Percentiles rank a stretch among this genome's conserved stretches.
Evolutionary conservation across 2,797 vertebrate species (phyloP).

Genomic region (Malacoctenus gilli): DNA sequence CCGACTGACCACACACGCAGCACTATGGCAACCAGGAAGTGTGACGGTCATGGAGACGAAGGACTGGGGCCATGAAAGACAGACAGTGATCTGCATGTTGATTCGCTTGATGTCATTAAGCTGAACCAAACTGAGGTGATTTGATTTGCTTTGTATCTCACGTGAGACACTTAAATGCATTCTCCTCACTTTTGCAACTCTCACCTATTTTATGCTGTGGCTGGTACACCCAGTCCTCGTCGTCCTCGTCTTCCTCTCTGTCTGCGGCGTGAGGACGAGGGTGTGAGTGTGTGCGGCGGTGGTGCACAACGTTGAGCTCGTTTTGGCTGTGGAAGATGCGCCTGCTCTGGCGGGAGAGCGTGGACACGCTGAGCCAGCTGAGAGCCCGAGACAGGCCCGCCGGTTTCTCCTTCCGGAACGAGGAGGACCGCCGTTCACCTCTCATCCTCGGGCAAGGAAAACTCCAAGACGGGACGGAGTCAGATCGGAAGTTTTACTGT

Average conservation of each 20-base stretch:
- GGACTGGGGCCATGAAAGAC: slow-evolving; percentile 72
- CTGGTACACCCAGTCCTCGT: slow-evolving; percentile 87
- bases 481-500: slow-evolving; percentile 4
- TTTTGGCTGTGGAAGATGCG: slow-evolving; percentile 92
- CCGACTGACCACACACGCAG: slow-evolving; percentile 17
- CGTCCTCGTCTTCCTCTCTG: slow-evolving; percentile 73
- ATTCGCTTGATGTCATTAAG: no score
- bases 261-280: slow-evolving; percentile 51
- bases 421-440: slow-evolving; percentile 86
- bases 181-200: slow-evolving; percentile 25
- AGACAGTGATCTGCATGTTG: slow-evolving; percentile 59
- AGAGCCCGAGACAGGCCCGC: slow-evolving; percentile 87
- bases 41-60: slow-evolving; percentile 35
- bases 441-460: slow-evolving; percentile 82
- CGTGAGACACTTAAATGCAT: no score
- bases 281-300: slow-evolving; percentile 56
- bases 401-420: slow-evolving; percentile 85
- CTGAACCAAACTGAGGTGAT: no score
- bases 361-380: slow-evolving; percentile 93
- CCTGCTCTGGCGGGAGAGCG: slow-evolving; percentile 89
- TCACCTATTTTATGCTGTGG: slow-evolving; percentile 92
- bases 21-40: slow-evolving; percentile 51
- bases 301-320: slow-evolving; percentile 82
- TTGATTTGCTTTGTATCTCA: no score
- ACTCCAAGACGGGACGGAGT: not conserved